Conservation (phyloP, 2,888 invertebrate genomes). For the Lepidocyrtoides sp. region DNA sequence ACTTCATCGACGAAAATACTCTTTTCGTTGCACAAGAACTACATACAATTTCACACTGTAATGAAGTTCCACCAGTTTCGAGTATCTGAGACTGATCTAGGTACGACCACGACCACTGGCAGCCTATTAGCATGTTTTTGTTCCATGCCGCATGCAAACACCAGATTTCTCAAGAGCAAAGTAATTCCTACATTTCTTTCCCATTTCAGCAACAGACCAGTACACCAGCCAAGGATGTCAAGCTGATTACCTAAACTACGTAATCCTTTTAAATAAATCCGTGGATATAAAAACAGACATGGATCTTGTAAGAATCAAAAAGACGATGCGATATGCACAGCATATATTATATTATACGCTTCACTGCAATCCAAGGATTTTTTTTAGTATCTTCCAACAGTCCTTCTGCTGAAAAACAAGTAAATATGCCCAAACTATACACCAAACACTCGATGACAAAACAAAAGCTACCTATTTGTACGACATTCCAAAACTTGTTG, state of each 20-base stretch:
- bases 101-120: too few relatives aligned
- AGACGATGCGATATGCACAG: not conserved
- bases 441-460: slow-evolving; percentile 21
- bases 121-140: too few relatives aligned
- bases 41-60: too few relatives aligned
- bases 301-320: not conserved
- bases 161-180: not conserved
- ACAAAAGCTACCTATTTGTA: not conserved
- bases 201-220: not conserved
- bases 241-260: slow-evolving; percentile 3
- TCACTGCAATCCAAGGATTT: not conserved
- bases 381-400: too few relatives aligned
- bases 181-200: not conserved
- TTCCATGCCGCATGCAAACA: too few relatives aligned
- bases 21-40: too few relatives aligned
- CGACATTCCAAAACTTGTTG: not conserved
- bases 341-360: not conserved
- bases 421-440: not conserved
- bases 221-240: slow-evolving; percentile 9
- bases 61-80: too few relatives aligned
- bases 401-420: not conserved
- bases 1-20: too few relatives aligned
- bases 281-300: not conserved
- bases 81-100: too few relatives aligned
- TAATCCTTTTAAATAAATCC: slow-evolving; percentile 30